Conservation (phyloP, 2,797 vertebrate genomes). For the Simalia tracyae region DNA sequence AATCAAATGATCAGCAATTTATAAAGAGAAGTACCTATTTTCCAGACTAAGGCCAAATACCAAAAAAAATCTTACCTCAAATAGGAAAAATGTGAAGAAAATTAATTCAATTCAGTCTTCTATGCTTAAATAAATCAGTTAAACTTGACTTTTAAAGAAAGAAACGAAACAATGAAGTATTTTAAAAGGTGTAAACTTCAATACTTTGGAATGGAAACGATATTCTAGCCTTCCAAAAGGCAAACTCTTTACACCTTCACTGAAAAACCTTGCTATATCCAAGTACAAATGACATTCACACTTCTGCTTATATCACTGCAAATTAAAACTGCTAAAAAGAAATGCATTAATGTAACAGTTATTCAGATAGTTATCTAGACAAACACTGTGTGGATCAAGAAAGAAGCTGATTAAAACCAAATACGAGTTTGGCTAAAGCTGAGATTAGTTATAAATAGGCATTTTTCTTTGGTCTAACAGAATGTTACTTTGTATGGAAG, state of each 20-base stretch:
- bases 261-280: conserved; percentile 7
- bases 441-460: not conserved
- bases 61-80: not conserved
- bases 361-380: conserved; percentile 3
- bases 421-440: conserved; percentile 9
- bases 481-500: not conserved
- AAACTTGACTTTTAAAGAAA: not conserved
- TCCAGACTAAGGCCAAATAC: not conserved
- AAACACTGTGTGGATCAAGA: not conserved
- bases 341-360: not conserved
- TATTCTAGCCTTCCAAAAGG: not conserved
- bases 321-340: not conserved
- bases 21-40: conserved; percentile 1
- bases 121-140: not conserved
- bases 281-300: not conserved
- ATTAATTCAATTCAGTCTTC: not conserved
- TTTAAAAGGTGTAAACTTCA: conserved; percentile 9
- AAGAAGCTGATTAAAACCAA: not conserved
- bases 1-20: not conserved
- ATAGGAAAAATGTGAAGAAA: not conserved
- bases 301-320: not conserved
- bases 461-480: not conserved
- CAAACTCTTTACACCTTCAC: conserved; percentile 1
- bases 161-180: not conserved
- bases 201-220: not conserved